These are phyloP conservation scores for Anguilla pacifica DNA, from an alignment of 2,797 vertebrate species.

Conservation along the genomic window DNA sequence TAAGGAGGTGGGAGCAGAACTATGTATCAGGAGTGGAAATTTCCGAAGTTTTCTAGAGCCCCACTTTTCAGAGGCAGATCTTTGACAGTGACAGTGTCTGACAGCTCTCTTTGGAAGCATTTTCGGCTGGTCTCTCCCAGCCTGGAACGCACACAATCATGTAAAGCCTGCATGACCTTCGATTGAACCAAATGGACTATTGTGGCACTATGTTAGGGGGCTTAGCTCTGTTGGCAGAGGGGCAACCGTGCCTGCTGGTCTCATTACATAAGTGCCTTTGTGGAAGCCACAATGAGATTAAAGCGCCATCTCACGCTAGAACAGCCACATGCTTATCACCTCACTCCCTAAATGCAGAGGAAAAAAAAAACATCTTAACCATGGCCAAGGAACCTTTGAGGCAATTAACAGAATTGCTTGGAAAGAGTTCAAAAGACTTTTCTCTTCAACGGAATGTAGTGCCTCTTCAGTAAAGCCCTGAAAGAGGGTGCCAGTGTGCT, in stretches of 20 bases:
- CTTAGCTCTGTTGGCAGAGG: slow-evolving; percentile 25
- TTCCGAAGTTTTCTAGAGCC: background rate
- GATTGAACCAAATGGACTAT: slow-evolving; percentile 11
- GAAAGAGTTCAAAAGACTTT: background rate
- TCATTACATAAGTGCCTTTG: slow-evolving; percentile 19
- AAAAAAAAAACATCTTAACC: background rate
- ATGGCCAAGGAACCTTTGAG: background rate
- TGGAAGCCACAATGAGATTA: slow-evolving; percentile 9
- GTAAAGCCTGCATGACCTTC: slow-evolving; percentile 19
- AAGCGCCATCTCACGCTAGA: background rate
- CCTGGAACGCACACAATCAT: background rate
- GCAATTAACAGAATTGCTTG: slow-evolving; percentile 9
- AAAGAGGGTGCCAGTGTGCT: background rate
- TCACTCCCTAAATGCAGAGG: background rate
- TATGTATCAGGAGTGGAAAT: background rate
- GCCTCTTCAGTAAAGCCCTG: background rate
- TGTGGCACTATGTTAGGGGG: slow-evolving; percentile 20
- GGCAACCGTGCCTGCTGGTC: background rate
- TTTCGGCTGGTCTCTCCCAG: background rate
- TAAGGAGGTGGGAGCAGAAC: background rate
- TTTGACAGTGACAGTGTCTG: slow-evolving; percentile 10
- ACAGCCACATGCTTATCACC: slow-evolving; percentile 13
- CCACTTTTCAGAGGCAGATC: background rate
- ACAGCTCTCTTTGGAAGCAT: background rate
- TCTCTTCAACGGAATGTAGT: background rate